Conservation (phyloP, 2,113 vertebrate species). For the Dipodomys spectabilis region DNA sequence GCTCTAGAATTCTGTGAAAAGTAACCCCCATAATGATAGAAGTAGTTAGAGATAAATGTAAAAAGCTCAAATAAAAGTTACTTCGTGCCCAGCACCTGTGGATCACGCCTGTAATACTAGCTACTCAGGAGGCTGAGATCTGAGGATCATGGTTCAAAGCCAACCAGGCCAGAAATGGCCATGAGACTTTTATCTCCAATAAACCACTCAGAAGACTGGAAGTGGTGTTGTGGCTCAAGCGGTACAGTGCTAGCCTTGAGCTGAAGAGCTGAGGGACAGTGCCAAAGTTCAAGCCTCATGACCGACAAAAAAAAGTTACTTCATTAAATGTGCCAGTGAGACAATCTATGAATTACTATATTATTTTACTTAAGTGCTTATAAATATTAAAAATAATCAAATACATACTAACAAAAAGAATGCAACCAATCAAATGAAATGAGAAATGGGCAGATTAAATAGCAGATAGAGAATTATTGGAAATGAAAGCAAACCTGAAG, state of each 20-base stretch:
- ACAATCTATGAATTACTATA: neutral
- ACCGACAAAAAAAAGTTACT: neutral
- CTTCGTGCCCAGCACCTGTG: neutral
- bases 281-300: too few relatives aligned
- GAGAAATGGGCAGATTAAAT: neutral
- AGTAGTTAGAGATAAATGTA: neutral
- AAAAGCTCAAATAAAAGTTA: neutral
- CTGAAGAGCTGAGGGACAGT: too few relatives aligned
- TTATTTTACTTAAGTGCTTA: neutral
- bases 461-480: neutral
- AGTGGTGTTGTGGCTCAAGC: too few relatives aligned
- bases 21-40: neutral
- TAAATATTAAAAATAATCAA: neutral
- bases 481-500: neutral
- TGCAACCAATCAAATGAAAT: neutral
- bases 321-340: neutral
- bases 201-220: too few relatives aligned
- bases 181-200: too few relatives aligned
- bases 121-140: too few relatives aligned
- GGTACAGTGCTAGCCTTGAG: too few relatives aligned
- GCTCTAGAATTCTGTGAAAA: neutral
- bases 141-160: too few relatives aligned
- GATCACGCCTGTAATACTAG: too few relatives aligned
- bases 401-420: neutral
- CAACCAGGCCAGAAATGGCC: too few relatives aligned